Base-by-base conservation (phyloP, 2,797 vertebrate genomes). In the Acipenser ruthenus region DNA sequence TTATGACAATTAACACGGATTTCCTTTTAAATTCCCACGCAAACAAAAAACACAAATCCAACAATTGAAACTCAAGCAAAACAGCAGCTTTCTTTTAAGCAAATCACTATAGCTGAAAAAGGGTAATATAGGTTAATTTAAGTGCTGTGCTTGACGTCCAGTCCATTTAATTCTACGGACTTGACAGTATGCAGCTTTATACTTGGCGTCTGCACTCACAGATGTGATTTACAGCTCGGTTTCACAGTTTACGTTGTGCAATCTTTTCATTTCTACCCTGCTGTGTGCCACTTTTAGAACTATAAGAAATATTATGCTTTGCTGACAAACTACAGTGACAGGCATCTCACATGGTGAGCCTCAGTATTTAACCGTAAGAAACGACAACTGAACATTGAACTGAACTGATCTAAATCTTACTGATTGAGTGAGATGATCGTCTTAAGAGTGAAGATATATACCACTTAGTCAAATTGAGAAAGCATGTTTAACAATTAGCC, bases 311-410 rank as follows among this genome's bases (percentile, higher is more conserved):
- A 89, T 90, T 89, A 88, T 84, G 88, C 87, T 90, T 91, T 90
- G 86, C 86, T 89, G 88, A 90, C 88, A 90, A 89, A 89, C 89
- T 91, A 87, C 89, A 91, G 89, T 89, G 90, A 90, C 89, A 91
- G 89, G 81, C 87, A 84, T 88, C 85, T 84, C 78, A 69, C 74
- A 65, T 71, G 86, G 85, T 79, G 82, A 79, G 86, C 84, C 83
- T 80, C 81, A 80, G 84, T 87, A 84, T 90, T 90, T 87, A 90
- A 86, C 86, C 81, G 79, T 82, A 80, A 69, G 79, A 81, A 86
- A 85, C 82, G 69, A 75, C 86, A 83, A 88, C 85, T 82, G 80
- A 71, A 83, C 82, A 86, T 86, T 85, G 87, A 83, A 88, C n/a
- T n/a, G n/a, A n/a, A n/a, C n/a, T n/a, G 88, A 90, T 90, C 87